Evolutionary conservation across 2,113 vertebrate species (phyloP), one percentile per base, ranked within the genome.

Genomic region (Nannospalax galili): DNA sequence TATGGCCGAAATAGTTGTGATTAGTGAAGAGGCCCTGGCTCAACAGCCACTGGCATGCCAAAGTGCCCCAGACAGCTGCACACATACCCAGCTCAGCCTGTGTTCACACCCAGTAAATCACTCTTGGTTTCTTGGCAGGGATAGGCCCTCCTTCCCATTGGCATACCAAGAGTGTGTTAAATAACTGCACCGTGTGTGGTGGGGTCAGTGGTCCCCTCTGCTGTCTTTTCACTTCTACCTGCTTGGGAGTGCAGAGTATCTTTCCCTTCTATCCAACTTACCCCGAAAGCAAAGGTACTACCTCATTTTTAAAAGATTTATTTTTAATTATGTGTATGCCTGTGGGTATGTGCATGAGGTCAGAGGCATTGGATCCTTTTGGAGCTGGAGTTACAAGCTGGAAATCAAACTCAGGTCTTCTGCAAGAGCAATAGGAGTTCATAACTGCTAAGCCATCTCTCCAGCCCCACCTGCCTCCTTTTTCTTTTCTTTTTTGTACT

Each of bases 111-210:
- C 26, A 52, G 10, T 22, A 40, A 37, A 9, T 12, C 22, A 20
- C 60, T 91, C 35, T 95, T 32, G 14, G 24, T 32, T 67, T 94
- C 90, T 70, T 48, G 17, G 58, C 40, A 84, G 42, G 92, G 40
- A 80, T 35, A 64, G 20, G 26, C 40, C 64, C 9, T 24, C 0
- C 0, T 56, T 19, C 40, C 26, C 24, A 20, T 26, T 15, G 60
- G 2, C 17, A 11, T 73, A 10, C 22, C 77, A 16, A 7, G 35
- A 64, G 58, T 15, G 26, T 4, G 30, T 17, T 11, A 24, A 3
- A 70, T 30, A 35, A 5, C 22, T 19, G 20, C 32, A 0, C 5
- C 11, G 12, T 65, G 58, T 64, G 7, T 37, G 64, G 28, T 1
- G 15, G 4, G 5, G 2, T 17, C n/a, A n/a, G n/a, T 6, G n/a